Base-by-base conservation (phyloP, 2,797 vertebrate species). In the Macropodus opercularis region DNA sequence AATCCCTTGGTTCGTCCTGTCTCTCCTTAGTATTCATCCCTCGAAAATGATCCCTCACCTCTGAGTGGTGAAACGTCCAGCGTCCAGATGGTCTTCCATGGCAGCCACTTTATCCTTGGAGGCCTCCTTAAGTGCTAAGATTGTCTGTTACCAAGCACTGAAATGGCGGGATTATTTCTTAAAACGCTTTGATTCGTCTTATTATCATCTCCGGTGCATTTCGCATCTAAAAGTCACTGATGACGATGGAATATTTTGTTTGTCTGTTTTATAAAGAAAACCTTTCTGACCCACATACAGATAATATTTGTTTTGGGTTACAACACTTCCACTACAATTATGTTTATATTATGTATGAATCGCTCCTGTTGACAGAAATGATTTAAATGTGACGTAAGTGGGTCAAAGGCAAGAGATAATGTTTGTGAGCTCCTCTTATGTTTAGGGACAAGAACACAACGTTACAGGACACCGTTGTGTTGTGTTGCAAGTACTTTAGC, bases 301-400 rank as follows among this genome's bases (percentile, higher is more conserved):
- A 69, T 73, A 47, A 59, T n/a, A 24, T 66, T 38, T 77, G 71
- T 82, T 80, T 69, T 75, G 54, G 70, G 67, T 73, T 65, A 61
- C 63, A 75, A 86, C 79, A 42, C 58, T 21, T 46, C 17, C 47
- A 52, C 63, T 19, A 22, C 35, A 6, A 17, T 13, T 11, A n/a
- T 32, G n/a, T 7, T 11, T 32, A 27, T 27, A 27, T 32, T 8
- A 8, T 35, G 34, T 56, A 29, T 53, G 32, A 59, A 15, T 69
- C 49, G 12, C 24, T 46, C 3, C 49, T 62, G 61, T 72, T 57
- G 36, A 69, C 50, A 73, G n/a, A 32, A 31, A 18, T 14, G 12
- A 68, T 53, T 47, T 10, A 23, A 32, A 57, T 11, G 6, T 40
- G 39, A 56, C 6, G 17, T 52, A 62, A 61, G 15, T 50, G 27